Conservation (phyloP, 1,140 invertebrate species). For the Bombus sibiricus region DNA sequence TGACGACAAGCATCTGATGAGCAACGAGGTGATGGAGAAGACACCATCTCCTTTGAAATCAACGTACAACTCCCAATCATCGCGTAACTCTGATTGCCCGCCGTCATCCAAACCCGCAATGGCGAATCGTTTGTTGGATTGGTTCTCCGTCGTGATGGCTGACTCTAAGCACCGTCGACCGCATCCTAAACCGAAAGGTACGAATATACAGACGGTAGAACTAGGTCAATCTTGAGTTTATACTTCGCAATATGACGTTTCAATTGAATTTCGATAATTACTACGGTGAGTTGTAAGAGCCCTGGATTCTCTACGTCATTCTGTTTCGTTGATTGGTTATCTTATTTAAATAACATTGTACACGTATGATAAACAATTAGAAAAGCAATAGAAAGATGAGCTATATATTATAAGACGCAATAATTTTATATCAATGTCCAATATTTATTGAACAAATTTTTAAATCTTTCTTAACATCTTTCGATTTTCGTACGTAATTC, state of each 20-base stretch:
- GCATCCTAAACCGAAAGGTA: conserved; percentile 85
- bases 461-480: background rate
- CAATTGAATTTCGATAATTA: background rate
- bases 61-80: conserved; percentile 71
- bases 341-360: background rate
- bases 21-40: conserved; percentile 87
- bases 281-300: background rate
- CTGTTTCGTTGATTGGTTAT: background rate
- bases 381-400: background rate
- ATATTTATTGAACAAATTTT: background rate
- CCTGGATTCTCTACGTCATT: background rate
- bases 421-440: background rate
- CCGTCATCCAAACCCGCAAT: conserved; percentile 90
- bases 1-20: conserved; percentile 86
- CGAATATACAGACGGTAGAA: background rate
- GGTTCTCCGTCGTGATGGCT: conserved; percentile 96
- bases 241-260: background rate
- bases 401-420: background rate
- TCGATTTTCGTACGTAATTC: background rate
- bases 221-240: background rate
- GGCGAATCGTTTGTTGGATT: conserved; percentile 95
- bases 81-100: conserved; percentile 83
- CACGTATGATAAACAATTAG: background rate
- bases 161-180: conserved; percentile 85
- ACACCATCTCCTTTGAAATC: conserved; percentile 77